Conservation (phyloP, 2,888 invertebrate species). For the Nymphalis c-album region DNA sequence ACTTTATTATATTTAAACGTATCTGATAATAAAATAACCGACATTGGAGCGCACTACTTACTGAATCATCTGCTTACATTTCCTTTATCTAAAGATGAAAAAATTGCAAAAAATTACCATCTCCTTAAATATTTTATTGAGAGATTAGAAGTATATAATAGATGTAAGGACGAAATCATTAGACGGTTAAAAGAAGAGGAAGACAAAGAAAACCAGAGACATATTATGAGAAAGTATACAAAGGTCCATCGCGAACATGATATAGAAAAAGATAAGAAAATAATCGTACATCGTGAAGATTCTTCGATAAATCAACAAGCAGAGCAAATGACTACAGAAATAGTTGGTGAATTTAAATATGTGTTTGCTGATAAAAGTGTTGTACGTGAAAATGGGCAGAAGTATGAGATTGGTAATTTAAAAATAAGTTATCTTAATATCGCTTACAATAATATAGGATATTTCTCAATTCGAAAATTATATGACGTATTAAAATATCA, state of each 20-base stretch:
- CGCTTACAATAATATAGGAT: constrained; percentile 53
- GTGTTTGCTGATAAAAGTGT: constrained; percentile 43
- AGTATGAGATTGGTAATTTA: constrained; percentile 52
- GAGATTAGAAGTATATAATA: constrained; percentile 42
- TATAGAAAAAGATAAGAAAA: constrained; percentile 6
- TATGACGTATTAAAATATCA: constrained; percentile 53
- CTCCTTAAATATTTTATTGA: constrained; percentile 39
- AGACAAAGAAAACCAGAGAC: constrained; percentile 9
- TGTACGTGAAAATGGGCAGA: constrained; percentile 36
- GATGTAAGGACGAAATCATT: constrained; percentile 41
- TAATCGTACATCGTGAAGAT: constrained; percentile 9
- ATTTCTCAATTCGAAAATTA: constrained; percentile 45
- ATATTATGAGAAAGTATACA: not conserved
- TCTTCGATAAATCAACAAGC: constrained; percentile 37
- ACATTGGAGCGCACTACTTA: constrained; percentile 50
- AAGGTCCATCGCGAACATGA: not conserved
- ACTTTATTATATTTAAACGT: constrained; percentile 55
- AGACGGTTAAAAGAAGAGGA: constrained; percentile 15
- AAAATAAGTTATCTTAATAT: constrained; percentile 56
- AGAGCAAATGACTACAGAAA: constrained; percentile 40
- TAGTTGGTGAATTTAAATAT: constrained; percentile 46
- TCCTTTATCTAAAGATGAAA: constrained; percentile 47
- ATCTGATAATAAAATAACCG: constrained; percentile 54
- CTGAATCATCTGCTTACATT: constrained; percentile 50
- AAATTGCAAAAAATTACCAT: constrained; percentile 36